phyloP scores from a whole-genome alignment of 2,797 vertebrate species.

The Streptopelia turtur region DNA sequence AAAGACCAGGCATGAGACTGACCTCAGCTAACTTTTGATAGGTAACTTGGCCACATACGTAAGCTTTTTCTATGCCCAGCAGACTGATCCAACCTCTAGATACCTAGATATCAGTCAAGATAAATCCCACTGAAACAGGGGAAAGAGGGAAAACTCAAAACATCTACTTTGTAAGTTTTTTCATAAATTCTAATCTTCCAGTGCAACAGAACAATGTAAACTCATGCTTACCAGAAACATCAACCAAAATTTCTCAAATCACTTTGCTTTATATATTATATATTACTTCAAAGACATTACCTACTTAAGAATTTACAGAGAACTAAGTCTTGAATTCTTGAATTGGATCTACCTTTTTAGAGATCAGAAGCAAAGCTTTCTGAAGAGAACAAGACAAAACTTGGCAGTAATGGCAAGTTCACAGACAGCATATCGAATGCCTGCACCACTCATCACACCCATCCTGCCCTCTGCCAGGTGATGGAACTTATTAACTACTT shows the following conservation, averaged over 20 bases:
- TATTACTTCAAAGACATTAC: neutral
- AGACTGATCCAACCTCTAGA: neutral
- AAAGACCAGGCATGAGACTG: neutral
- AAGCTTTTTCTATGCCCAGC: neutral
- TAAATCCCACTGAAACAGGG: neutral
- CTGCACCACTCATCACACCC: neutral
- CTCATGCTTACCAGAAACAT: neutral
- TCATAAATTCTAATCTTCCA: neutral
- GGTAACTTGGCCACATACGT: neutral
- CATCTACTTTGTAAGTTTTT: neutral
- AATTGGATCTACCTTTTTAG: neutral
- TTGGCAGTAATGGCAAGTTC: neutral
- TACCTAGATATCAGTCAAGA: neutral
- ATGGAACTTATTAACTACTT: neutral
- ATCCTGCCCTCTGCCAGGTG: neutral
- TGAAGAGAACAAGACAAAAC: neutral
- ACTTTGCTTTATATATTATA: neutral
- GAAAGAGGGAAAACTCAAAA: neutral
- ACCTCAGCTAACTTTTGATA: neutral
- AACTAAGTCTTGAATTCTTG: neutral
- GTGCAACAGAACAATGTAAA: neutral
- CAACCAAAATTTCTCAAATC: neutral
- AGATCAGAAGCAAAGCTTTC: neutral
- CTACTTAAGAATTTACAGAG: neutral
- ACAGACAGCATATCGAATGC: neutral